phyloP scores from a whole-genome alignment of 1,140 invertebrate genomes.

The Phortica variegata region DNA sequence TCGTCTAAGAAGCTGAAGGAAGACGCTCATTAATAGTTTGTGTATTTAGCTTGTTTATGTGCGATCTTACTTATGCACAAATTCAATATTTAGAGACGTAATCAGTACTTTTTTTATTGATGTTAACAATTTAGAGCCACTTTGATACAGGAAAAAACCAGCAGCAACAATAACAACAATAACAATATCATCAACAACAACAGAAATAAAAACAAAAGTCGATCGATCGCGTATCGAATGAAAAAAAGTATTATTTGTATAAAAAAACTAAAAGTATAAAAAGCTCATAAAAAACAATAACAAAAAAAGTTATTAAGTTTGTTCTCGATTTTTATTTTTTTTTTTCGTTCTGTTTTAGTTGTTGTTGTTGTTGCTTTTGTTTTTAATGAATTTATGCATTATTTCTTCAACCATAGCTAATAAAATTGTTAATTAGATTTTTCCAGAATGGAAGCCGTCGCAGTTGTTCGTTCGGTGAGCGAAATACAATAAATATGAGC shows the following conservation, averaged over 20 bases:
- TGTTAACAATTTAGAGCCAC: constrained; percentile 21
- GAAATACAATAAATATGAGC: constrained; percentile 10
- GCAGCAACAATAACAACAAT: constrained; percentile 11
- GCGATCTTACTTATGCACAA: too few relatives aligned
- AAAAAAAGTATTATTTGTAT: too few relatives aligned
- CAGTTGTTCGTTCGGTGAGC: background rate
- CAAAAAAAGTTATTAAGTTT: too few relatives aligned
- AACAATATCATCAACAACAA: constrained; percentile 16
- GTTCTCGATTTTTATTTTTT: too few relatives aligned
- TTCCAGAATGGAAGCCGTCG: constrained; percentile 29
- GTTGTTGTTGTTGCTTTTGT: constrained; percentile 39
- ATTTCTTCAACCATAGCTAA: constrained; percentile 50
- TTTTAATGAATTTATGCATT: constrained; percentile 53
- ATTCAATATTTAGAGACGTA: too few relatives aligned
- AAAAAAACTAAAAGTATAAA: constrained; percentile 17
- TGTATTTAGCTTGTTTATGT: too few relatives aligned
- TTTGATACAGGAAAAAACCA: constrained; percentile 6
- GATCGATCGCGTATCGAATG: background rate
- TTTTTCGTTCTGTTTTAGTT: constrained; percentile 20
- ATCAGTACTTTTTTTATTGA: constrained; percentile 35
- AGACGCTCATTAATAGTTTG: too few relatives aligned
- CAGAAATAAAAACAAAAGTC: constrained; percentile 27
- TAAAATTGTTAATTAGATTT: constrained; percentile 53
- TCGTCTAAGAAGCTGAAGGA: too few relatives aligned
- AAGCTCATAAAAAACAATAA: constrained; percentile 39